Conservation (phyloP, 2,888 invertebrate genomes). For the Morpho deidamia region DNA sequence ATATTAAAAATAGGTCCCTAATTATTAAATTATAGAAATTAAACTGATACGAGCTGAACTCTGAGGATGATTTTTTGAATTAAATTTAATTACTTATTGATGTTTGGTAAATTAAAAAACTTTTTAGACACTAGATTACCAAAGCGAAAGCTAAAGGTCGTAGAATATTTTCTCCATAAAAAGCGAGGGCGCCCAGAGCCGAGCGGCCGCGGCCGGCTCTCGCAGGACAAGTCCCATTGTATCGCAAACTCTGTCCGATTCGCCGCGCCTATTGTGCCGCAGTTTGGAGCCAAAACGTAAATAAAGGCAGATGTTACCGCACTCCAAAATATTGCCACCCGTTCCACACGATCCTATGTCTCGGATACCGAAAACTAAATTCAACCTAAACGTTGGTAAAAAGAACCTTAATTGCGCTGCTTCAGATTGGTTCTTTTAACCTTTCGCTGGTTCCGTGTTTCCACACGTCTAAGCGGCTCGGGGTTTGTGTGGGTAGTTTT, state of each 20-base stretch:
- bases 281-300: conserved; percentile 73
- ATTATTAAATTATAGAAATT: no score
- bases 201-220: conserved; percentile 21
- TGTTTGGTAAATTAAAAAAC: no score
- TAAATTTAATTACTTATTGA: no score
- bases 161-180: conserved; percentile 46
- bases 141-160: conserved; percentile 44
- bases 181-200: conserved; percentile 35
- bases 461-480: conserved; percentile 38
- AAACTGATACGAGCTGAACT: no score
- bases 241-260: conserved; percentile 59
- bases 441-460: conserved; percentile 20
- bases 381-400: conserved; percentile 21
- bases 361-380: conserved; percentile 23
- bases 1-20: no score
- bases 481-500: conserved; percentile 68
- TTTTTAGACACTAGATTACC: neutral
- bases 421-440: conserved; percentile 9
- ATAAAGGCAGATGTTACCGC: conserved; percentile 76
- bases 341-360: conserved; percentile 28
- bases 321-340: conserved; percentile 52
- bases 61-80: no score
- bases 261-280: conserved; percentile 67
- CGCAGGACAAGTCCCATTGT: conserved; percentile 45
- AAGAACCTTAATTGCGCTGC: conserved; percentile 26